Evolutionary conservation across 2,113 vertebrate genomes (phyloP).

Genomic region (Tringa solitaria): DNA sequence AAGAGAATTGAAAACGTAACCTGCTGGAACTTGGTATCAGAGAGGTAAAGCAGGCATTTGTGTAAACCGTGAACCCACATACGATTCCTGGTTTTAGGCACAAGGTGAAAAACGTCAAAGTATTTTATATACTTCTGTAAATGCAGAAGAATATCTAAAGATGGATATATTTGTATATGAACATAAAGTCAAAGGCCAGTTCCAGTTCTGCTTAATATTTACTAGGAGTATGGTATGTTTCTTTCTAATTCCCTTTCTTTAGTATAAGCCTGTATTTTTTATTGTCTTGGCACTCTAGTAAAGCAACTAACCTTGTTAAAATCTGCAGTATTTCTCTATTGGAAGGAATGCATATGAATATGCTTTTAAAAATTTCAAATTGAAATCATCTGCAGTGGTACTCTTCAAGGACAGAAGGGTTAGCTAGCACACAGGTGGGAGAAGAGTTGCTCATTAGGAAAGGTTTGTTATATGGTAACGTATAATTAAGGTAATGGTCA

Average conservation of each 20-base stretch:
- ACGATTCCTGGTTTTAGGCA: neutral
- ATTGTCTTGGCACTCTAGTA: conserved; percentile 63
- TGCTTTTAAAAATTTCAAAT: conserved; percentile 50
- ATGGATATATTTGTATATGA: neutral
- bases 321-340: conserved; percentile 23
- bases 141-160: neutral
- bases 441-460: conserved; percentile 77
- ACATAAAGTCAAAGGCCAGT: neutral
- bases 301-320: conserved; percentile 53
- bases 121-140: neutral
- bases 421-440: conserved; percentile 51
- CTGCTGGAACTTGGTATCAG: neutral
- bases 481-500: conserved; percentile 78
- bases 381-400: conserved; percentile 21
- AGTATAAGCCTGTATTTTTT: conserved; percentile 56
- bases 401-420: conserved; percentile 72
- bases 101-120: neutral
- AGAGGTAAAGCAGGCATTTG: neutral
- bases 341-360: conserved; percentile 45
- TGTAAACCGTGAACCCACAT: neutral
- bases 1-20: neutral
- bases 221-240: neutral
- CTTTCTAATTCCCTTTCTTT: conserved; percentile 16
- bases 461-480: conserved; percentile 72
- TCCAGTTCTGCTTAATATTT: conserved; percentile 10